Evolutionary conservation across 2,113 vertebrate species (phyloP).

Genomic region (Tragelaphus imberbis): DNA sequence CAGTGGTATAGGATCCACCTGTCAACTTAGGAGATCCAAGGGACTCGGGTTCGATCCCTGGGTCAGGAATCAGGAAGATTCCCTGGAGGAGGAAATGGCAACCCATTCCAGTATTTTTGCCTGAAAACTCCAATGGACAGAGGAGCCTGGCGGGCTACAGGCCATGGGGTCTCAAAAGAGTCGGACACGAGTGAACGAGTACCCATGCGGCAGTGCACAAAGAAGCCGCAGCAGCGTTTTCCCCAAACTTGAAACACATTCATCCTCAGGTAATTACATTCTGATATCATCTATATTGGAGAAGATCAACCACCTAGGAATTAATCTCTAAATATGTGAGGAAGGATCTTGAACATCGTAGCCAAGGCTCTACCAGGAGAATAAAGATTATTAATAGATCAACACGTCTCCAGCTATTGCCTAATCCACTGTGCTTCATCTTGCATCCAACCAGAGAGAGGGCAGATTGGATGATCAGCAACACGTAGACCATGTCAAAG

Average conservation of each 20-base stretch:
- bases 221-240: not conserved
- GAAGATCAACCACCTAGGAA: not conserved
- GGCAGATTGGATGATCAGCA: not conserved
- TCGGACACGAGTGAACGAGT: fast-evolving
- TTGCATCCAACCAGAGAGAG: not conserved
- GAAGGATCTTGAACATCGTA: not conserved
- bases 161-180: not conserved
- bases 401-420: not conserved
- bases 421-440: not conserved
- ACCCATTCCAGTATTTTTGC: not conserved
- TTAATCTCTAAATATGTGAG: not conserved
- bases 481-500: not conserved
- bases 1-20: not conserved
- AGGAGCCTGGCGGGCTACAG: not conserved
- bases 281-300: not conserved
- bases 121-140: not conserved
- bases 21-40: not conserved
- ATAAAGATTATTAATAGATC: not conserved
- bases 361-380: not conserved
- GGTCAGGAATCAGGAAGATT: not conserved
- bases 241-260: not conserved
- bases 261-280: not conserved
- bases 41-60: not conserved
- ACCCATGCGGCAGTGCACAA: fast-evolving
- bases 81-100: not conserved